Base-by-base conservation (phyloP, 2,797 vertebrate genomes). In the Danio tinwini region DNA sequence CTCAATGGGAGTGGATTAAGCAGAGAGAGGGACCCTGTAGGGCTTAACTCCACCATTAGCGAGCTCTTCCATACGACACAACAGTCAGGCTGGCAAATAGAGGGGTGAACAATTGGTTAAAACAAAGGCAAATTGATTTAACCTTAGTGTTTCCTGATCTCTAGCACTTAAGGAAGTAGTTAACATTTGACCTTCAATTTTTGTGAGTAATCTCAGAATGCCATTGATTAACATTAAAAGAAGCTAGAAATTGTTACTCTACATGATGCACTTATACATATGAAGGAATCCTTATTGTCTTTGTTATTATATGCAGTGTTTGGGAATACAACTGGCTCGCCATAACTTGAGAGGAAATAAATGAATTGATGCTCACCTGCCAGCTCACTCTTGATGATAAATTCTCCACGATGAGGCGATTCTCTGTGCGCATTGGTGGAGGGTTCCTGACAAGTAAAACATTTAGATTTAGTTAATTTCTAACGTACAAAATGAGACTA, bases 71-170 rank as follows among this genome's bases (percentile, higher is more conserved):
- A 91, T 81, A 98, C 97, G 96, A 97, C 95, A 97, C 92, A 95
- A 97, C 93, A 96, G 97, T 97, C 95, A 98, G 95, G 97, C 97
- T 98, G 97, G 97, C 95, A 98, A 98, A 99, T 97, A 99, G 96
- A 98, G 97, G 96, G 95, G 96, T 98, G 96, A 96, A 97, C 96
- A 98, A 96, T 95, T 97, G 96, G 96, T 97, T 98, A 98, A 96
- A 98, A 98, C 95, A 94, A 94, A 86, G 83, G 84, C 88, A 90
- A 88, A 91, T 53, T 74, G 86, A 93, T 92, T 94, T 58, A 56
- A 93, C 94, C 91, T 90, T 92, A 80, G 74, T 87, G 59, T 83
- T 88, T 90, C 86, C 52, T 84, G 82, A 74, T 55, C 86, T 81
- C 65, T 69, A 71, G 29, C 40, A 58, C 50, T 63, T 29, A 80